Evolutionary conservation across 2,888 invertebrate genomes (phyloP).

Genomic region (Synergus umbraculus): DNA sequence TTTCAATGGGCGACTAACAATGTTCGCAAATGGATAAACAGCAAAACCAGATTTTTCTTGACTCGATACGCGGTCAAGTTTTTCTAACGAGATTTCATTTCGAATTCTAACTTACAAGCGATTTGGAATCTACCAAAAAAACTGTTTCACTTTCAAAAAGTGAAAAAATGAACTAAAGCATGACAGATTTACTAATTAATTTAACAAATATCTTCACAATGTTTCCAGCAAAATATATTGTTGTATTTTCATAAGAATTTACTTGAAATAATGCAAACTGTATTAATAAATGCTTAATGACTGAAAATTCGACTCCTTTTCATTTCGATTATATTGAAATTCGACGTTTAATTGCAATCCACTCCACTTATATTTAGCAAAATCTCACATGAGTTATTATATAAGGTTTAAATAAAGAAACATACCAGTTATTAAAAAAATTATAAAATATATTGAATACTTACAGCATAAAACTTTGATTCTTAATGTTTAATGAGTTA

Average conservation of each 20-base stretch:
- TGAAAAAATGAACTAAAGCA: conserved; percentile 56
- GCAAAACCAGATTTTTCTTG: conserved; percentile 39
- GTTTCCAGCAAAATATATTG: conserved; percentile 4
- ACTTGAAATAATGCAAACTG: not conserved
- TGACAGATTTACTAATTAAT: not conserved
- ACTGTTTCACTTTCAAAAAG: conserved; percentile 43
- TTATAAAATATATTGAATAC: conserved; percentile 36
- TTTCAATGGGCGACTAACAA: conserved; percentile 38
- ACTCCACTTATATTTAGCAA: too few relatives aligned
- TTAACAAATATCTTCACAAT: conserved; percentile 42
- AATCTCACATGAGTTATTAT: too few relatives aligned
- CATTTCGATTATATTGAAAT: too few relatives aligned
- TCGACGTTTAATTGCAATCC: too few relatives aligned
- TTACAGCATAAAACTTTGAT: not conserved
- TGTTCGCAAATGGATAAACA: conserved; percentile 30
- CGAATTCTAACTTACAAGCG: not conserved
- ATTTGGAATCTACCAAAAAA: conserved; percentile 42
- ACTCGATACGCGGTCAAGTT: not conserved
- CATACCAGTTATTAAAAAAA: conserved; percentile 20
- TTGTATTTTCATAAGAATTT: conserved; percentile 25
- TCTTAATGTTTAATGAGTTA: not conserved
- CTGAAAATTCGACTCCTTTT: too few relatives aligned
- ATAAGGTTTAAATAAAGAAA: conserved; percentile 1
- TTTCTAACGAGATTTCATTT: not conserved
- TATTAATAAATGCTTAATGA: conserved; percentile 38